These are phyloP conservation scores for Triplophysa rosa DNA, from an alignment of 2,113 vertebrate genomes.

Conservation along the genomic window DNA sequence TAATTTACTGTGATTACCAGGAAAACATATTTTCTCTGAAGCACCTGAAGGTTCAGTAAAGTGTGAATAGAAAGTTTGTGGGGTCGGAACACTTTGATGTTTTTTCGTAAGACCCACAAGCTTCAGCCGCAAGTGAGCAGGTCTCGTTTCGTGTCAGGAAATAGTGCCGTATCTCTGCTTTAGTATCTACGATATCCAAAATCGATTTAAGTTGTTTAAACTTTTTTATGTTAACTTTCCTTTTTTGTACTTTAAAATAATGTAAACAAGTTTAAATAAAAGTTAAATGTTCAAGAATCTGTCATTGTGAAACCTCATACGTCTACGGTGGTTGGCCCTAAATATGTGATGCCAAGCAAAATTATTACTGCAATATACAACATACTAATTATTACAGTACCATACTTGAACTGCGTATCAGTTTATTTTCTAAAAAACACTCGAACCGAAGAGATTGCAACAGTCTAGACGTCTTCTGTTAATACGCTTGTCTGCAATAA, in stretches of 20 bases:
- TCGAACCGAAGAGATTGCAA: no score
- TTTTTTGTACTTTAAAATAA: no score
- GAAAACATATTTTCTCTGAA: background rate
- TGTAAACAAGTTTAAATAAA: background rate
- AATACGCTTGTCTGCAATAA: background rate
- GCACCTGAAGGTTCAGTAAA: background rate
- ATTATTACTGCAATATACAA: background rate
- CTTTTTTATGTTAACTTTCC: no score
- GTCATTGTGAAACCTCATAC: no score
- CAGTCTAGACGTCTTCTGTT: no score
- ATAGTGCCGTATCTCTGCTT: background rate
- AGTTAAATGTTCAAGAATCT: no score
- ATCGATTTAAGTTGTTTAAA: background rate
- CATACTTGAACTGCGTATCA: background rate
- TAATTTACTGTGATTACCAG: conserved; percentile 27
- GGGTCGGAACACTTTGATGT: conserved; percentile 9
- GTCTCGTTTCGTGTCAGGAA: conserved; percentile 5
- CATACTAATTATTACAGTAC: background rate
- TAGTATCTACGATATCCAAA: background rate
- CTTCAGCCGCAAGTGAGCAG: conserved; percentile 19
- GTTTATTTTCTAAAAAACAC: background rate
- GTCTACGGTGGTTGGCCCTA: no score
- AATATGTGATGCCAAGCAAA: no score
- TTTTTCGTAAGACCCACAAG: background rate
- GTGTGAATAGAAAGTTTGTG: conserved; percentile 22